A percentile compares a stretch with the other conserved stretches of the same genome.
Evolutionary conservation across 1,140 invertebrate species (phyloP).

Genomic region (Eufriesea mexicana): DNA sequence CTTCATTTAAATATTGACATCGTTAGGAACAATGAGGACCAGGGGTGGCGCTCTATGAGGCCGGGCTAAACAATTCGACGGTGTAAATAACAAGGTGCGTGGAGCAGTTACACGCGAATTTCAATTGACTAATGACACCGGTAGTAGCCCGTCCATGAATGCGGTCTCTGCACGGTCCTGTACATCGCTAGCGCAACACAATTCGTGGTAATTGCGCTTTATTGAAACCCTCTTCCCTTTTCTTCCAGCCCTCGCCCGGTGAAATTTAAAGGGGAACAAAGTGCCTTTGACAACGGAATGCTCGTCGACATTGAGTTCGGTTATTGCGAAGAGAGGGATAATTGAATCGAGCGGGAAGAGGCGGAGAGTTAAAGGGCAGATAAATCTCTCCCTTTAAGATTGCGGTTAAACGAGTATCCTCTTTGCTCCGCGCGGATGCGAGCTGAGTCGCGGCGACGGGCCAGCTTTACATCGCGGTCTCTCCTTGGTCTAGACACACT

Average conservation of each 20-base stretch:
- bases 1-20: slow-evolving; percentile 53
- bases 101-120: neutral
- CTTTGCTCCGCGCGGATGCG: too few species aligned
- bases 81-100: slow-evolving; percentile 44
- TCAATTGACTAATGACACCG: slow-evolving; percentile 29
- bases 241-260: neutral
- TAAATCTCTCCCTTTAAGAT: slow-evolving; percentile 37
- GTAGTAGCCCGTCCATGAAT: neutral
- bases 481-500: slow-evolving; percentile 12
- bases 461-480: slow-evolving; percentile 1
- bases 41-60: neutral
- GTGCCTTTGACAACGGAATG: slow-evolving; percentile 34
- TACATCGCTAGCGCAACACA: slow-evolving; percentile 39
- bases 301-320: slow-evolving; percentile 33
- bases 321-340: slow-evolving; percentile 28
- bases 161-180: neutral
- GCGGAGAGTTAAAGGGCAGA: slow-evolving; percentile 41
- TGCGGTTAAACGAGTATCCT: slow-evolving; percentile 30
- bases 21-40: slow-evolving; percentile 36
- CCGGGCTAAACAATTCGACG: slow-evolving; percentile 36
- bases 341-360: slow-evolving; percentile 35
- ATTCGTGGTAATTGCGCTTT: slow-evolving; percentile 28
- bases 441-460: neutral
- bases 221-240: neutral
- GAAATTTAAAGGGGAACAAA: slow-evolving; percentile 40